phyloP scores from a whole-genome alignment of 1,140 invertebrate genomes.

The Sipha flava region DNA sequence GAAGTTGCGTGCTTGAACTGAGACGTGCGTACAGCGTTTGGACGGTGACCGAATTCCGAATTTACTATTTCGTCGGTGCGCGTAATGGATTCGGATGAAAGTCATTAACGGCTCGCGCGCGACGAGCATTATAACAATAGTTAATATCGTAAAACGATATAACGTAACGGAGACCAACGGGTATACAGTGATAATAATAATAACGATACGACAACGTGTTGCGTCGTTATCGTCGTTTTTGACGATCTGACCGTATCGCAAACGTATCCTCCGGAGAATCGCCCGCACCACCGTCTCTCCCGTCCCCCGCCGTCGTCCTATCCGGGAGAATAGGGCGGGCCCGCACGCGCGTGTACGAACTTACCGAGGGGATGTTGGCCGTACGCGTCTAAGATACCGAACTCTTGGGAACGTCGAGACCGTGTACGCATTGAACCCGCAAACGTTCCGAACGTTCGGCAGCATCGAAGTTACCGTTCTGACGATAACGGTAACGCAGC shows the following conservation, averaged over 20 bases:
- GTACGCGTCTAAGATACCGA: background rate
- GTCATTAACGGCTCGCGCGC: no score
- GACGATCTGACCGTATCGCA: background rate
- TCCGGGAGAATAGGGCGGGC: background rate
- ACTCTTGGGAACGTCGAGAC: background rate
- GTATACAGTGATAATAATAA: no score
- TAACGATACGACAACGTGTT: background rate
- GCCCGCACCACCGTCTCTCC: background rate
- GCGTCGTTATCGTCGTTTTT: constrained; percentile 10
- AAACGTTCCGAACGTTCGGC: background rate
- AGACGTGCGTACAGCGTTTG: no score
- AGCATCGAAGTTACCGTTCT: background rate
- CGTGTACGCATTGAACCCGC: background rate
- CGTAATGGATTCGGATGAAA: no score
- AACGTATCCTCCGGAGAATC: background rate
- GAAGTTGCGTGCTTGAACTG: no score
- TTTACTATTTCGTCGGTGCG: no score
- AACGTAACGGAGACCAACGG: no score
- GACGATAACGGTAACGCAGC: background rate
- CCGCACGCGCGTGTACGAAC: background rate
- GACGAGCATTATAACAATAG: no score
- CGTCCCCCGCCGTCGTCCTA: background rate
- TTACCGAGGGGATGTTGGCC: background rate
- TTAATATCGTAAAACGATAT: no score
- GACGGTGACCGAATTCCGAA: no score